phyloP scores from a whole-genome alignment of 2,888 invertebrate genomes.

The Orchestes rusci region DNA sequence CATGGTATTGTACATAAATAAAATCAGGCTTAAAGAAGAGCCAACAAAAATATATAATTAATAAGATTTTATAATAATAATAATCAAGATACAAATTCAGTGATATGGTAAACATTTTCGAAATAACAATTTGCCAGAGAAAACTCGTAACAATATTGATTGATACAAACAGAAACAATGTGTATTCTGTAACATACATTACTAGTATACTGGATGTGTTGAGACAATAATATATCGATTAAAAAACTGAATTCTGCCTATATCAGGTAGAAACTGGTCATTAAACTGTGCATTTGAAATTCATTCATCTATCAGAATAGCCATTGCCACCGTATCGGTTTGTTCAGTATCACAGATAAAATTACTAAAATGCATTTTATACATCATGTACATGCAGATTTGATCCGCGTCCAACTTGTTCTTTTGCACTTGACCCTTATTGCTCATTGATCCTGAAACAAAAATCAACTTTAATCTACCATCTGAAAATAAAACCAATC shows the following conservation, averaged over 20 bases:
- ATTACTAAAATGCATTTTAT: slow-evolving; percentile 43
- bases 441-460: slow-evolving; percentile 33
- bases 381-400: slow-evolving; percentile 37
- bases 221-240: too few species aligned
- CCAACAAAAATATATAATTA: slow-evolving; percentile 37
- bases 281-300: too few species aligned
- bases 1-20: slow-evolving; percentile 18
- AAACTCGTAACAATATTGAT: too few species aligned
- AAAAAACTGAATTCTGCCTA: too few species aligned
- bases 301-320: too few species aligned
- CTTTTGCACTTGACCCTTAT: slow-evolving; percentile 43
- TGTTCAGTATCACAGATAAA: slow-evolving; percentile 45
- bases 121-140: slow-evolving; percentile 20
- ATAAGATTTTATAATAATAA: slow-evolving; percentile 33
- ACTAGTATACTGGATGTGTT: too few species aligned
- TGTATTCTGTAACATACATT: too few species aligned
- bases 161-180: too few species aligned
- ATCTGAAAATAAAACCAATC: not conserved
- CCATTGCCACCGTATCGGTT: too few species aligned
- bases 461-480: slow-evolving; percentile 7
- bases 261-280: too few species aligned
- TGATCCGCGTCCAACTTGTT: slow-evolving; percentile 36
- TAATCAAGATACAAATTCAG: slow-evolving; percentile 13
- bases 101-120: slow-evolving; percentile 21
- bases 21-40: slow-evolving; percentile 24